These are phyloP conservation scores for Eupithecia dodoneata DNA, from an alignment of 2,888 invertebrate genomes.

Conservation along the genomic window DNA sequence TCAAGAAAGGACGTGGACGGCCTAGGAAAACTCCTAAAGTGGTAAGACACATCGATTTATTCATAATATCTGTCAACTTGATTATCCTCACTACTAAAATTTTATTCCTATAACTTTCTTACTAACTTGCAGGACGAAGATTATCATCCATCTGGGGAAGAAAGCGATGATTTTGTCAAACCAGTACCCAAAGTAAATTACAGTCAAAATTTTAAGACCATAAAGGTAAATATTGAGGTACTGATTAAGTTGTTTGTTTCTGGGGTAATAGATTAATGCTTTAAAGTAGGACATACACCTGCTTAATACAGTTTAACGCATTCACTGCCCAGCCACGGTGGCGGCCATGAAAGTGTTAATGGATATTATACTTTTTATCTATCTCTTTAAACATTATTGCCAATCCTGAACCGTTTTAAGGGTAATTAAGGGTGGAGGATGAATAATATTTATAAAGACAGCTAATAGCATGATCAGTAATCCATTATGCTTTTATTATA, in stretches of 20 bases:
- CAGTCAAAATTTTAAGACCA: constrained; percentile 50
- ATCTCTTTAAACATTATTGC: background rate
- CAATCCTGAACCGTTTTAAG: background rate
- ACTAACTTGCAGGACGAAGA: constrained; percentile 69
- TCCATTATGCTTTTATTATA: no score
- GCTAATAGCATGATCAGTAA: background rate
- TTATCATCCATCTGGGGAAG: constrained; percentile 74
- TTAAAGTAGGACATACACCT: no score
- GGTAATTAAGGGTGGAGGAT: background rate
- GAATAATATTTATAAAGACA: background rate
- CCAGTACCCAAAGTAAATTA: constrained; percentile 57
- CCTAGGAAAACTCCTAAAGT: constrained; percentile 64
- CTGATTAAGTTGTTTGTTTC: background rate
- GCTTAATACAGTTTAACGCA: background rate
- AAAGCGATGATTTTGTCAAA: constrained; percentile 70
- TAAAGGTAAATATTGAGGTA: constrained; percentile 52
- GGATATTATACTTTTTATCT: background rate
- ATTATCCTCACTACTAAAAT: background rate
- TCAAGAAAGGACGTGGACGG: constrained; percentile 66
- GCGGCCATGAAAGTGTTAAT: background rate
- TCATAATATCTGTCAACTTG: background rate
- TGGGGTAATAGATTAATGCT: background rate
- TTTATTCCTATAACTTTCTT: background rate
- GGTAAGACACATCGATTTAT: constrained; percentile 49
- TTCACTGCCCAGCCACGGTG: no score